A percentile compares a stretch with the other conserved stretches of the same genome.
Evolutionary conservation across 1,140 invertebrate genomes (phyloP).

Genomic region (Tetramorium parvispinum): DNA sequence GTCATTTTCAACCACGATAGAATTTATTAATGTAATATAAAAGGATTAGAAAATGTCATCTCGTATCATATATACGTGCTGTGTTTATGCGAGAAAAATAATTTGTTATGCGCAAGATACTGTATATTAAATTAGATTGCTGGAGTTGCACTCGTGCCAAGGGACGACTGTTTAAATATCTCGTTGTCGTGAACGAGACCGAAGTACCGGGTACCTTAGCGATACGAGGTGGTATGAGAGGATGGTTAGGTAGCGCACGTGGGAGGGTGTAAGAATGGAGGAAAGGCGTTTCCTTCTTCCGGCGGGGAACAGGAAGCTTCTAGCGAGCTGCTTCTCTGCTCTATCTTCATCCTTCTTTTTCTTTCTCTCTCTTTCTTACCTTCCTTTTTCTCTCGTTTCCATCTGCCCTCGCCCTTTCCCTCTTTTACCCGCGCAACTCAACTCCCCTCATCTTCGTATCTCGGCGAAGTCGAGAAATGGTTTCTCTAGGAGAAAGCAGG

Average conservation of each 20-base stretch:
- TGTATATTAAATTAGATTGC: background rate
- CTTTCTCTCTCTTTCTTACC: background rate
- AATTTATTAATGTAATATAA: background rate
- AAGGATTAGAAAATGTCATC: background rate
- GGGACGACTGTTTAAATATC: conserved; percentile 46
- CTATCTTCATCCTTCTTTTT: background rate
- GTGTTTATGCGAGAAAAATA: background rate
- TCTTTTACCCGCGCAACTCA: background rate
- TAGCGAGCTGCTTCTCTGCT: conserved; percentile 52
- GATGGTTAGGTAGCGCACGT: background rate
- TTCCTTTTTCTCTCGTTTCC: conserved; percentile 19
- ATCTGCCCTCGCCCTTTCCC: conserved; percentile 30
- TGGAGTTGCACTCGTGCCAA: background rate
- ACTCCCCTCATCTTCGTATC: conserved; percentile 54
- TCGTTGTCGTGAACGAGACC: conserved; percentile 40
- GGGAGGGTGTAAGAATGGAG: background rate
- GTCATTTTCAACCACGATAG: background rate
- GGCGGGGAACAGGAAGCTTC: conserved; percentile 63
- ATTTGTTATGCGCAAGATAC: background rate
- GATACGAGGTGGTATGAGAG: conserved; percentile 11
- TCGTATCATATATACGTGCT: background rate
- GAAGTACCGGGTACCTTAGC: conserved; percentile 1
- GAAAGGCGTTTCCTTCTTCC: conserved; percentile 62
- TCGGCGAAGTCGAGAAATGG: conserved; percentile 63
- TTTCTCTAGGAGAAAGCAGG: conserved; percentile 55